phyloP scores from a whole-genome alignment of 1,140 invertebrate genomes.

The Pentalonia nigronervosa region DNA sequence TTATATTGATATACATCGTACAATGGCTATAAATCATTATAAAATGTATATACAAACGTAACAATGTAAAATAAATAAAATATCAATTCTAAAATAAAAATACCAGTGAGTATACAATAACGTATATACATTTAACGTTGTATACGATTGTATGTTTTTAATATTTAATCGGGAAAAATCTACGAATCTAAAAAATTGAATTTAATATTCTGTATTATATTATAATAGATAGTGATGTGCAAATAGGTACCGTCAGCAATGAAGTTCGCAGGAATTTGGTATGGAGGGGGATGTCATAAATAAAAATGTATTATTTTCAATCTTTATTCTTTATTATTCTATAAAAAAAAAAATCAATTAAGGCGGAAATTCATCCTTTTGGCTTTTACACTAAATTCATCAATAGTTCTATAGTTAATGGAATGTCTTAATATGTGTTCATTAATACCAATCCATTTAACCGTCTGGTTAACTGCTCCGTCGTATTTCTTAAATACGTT shows the following conservation, averaged over 20 bases:
- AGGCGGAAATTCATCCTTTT: constrained; percentile 5
- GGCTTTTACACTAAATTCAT: background rate
- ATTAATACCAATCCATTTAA: constrained; percentile 60
- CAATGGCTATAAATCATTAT: background rate
- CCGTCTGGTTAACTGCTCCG: constrained; percentile 59
- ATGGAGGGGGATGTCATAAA: background rate
- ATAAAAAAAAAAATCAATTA: background rate
- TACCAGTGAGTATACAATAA: background rate
- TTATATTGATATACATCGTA: background rate
- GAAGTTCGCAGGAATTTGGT: constrained; percentile 5
- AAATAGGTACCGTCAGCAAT: background rate
- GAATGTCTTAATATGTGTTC: constrained; percentile 59
- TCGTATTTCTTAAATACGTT: constrained; percentile 64
- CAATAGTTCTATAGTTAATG: constrained; percentile 19
- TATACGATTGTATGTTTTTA: background rate
- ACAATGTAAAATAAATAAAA: background rate
- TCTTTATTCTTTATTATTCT: background rate
- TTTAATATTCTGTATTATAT: background rate
- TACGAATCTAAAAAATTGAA: background rate
- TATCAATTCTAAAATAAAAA: background rate
- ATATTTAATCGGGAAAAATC: background rate
- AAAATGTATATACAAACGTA: background rate
- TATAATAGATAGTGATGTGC: background rate
- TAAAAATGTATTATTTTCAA: background rate
- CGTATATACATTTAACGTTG: background rate